phyloP scores from a whole-genome alignment of 1,140 invertebrate genomes.

The Oryzaephilus surinamensis region DNA sequence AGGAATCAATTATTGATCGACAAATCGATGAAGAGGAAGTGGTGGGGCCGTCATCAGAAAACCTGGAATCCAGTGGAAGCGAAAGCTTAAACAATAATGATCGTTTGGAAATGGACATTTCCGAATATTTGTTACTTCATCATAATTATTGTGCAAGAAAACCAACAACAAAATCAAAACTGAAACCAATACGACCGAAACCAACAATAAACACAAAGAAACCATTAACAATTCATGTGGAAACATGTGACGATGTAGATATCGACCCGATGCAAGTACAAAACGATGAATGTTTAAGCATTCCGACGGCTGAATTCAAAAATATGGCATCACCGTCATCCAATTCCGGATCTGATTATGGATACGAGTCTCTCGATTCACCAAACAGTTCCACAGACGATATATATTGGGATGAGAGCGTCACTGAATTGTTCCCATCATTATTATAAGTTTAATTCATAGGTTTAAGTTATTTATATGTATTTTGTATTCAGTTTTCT shows the following conservation, averaged over 20 bases:
- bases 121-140: constrained; percentile 30
- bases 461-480: not conserved
- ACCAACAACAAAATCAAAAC: constrained; percentile 26
- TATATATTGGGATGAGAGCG: constrained; percentile 28
- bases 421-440: constrained; percentile 33
- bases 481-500: not conserved
- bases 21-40: constrained; percentile 38
- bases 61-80: constrained; percentile 65
- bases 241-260: constrained; percentile 41
- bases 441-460: constrained; percentile 27
- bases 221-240: constrained; percentile 53
- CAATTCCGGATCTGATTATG: constrained; percentile 27
- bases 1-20: constrained; percentile 36
- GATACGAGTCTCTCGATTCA: constrained; percentile 34
- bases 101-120: constrained; percentile 22
- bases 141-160: constrained; percentile 34
- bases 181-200: constrained; percentile 31
- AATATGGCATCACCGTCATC: constrained; percentile 10
- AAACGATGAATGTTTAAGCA: not conserved
- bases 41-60: constrained; percentile 71
- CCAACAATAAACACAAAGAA: constrained; percentile 5
- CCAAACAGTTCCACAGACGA: constrained; percentile 22
- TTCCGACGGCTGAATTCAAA: constrained; percentile 2
- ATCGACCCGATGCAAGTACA: constrained; percentile 20
- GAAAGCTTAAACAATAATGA: constrained; percentile 18